Evolutionary conservation across 64 coral and sea anemone genomes (phyloP).

Genomic region (Montipora efflorescens): DNA sequence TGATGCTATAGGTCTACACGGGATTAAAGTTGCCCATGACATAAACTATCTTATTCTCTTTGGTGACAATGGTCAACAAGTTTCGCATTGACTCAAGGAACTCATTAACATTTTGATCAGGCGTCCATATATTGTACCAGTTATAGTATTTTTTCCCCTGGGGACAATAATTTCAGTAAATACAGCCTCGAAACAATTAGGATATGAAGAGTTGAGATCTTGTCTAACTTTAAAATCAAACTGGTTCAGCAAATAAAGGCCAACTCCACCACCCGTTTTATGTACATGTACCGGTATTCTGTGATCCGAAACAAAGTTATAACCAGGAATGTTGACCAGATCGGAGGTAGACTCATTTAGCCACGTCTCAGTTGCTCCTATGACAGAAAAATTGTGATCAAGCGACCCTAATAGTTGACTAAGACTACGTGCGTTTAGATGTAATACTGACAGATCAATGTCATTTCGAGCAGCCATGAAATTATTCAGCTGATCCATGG

Average conservation of each 20-base stretch:
- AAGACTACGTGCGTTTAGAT: background rate
- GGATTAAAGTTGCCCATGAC: conserved; percentile 39
- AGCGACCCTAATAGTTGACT: background rate
- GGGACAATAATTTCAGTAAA: conserved; percentile 20
- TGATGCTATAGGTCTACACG: background rate
- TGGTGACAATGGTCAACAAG: background rate
- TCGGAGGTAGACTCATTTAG: background rate
- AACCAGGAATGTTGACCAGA: background rate
- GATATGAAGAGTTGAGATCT: background rate
- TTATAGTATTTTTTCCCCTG: conserved; percentile 24
- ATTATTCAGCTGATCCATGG: background rate
- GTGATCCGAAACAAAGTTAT: background rate
- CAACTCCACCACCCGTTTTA: conserved; percentile 23
- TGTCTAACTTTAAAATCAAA: conserved; percentile 4
- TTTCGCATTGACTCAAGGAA: conserved; percentile 3
- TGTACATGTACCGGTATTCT: background rate
- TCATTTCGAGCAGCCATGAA: background rate
- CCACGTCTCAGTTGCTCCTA: conserved; percentile 29
- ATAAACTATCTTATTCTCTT: conserved; percentile 12
- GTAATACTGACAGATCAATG: background rate
- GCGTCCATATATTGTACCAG: conserved; percentile 47
- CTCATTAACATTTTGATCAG: conserved; percentile 10
- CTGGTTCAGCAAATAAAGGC: conserved; percentile 2
- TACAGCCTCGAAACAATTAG: conserved; percentile 7
- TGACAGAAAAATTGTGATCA: background rate